Evolutionary conservation across 2,797 vertebrate genomes (phyloP).

Genomic region (Pagetopsis macropterus): DNA sequence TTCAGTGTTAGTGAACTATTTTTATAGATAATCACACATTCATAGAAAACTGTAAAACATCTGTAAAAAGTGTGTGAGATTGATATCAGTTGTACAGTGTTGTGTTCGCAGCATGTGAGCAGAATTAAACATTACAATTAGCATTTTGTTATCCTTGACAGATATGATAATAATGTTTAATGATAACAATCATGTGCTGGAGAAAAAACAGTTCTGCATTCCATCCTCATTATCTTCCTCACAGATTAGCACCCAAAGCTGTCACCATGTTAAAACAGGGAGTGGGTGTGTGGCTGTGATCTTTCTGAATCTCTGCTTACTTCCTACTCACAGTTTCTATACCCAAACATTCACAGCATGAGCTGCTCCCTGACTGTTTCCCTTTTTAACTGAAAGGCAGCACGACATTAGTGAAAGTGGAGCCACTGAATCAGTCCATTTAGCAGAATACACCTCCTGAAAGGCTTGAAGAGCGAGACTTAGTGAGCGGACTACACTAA

Average conservation of each 20-base stretch:
- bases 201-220: constrained; percentile 21
- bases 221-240: constrained; percentile 31
- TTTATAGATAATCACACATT: neutral
- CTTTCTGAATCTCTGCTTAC: neutral
- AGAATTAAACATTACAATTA: neutral
- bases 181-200: constrained; percentile 16
- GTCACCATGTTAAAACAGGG: constrained; percentile 8
- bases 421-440: constrained; percentile 19
- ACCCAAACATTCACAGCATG: constrained; percentile 3
- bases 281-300: constrained; percentile 9
- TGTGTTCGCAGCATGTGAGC: neutral
- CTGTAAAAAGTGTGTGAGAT: too few species aligned
- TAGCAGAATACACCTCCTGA: neutral
- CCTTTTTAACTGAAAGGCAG: neutral
- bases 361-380: neutral
- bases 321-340: constrained; percentile 5
- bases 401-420: constrained; percentile 8
- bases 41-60: neutral
- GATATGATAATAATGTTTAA: constrained; percentile 4
- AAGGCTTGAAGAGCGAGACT: constrained; percentile 1
- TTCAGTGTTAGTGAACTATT: too few species aligned
- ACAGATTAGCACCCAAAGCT: constrained; percentile 18
- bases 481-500: neutral
- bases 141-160: constrained; percentile 12
- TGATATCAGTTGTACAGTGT: neutral